These are phyloP conservation scores for Strix aluco DNA, from an alignment of 2,113 vertebrate species.

Conservation along the genomic window DNA sequence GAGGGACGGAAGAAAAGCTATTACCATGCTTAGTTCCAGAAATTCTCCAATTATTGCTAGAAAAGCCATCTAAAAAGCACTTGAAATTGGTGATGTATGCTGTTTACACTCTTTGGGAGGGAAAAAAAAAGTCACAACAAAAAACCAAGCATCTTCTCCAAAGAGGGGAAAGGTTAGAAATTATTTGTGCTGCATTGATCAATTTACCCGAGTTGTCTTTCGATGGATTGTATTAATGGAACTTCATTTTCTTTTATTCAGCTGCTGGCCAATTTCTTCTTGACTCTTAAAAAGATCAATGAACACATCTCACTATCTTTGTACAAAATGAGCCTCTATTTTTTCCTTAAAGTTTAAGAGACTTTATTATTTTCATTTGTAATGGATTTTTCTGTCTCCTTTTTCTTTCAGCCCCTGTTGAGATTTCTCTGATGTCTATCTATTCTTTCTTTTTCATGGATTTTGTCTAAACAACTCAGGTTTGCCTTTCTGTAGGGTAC, in stretches of 20 bases:
- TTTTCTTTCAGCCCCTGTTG: slow-evolving; percentile 64
- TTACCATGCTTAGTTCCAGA: slow-evolving; percentile 63
- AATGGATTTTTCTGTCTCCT: slow-evolving; percentile 77
- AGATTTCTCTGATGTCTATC: slow-evolving; percentile 62
- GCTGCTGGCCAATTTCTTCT: slow-evolving; percentile 76
- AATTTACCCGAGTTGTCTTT: slow-evolving; percentile 81
- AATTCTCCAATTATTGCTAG: slow-evolving; percentile 70
- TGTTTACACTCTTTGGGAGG: slow-evolving; percentile 64
- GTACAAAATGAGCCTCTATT: slow-evolving; percentile 77
- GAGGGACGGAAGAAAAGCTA: neutral
- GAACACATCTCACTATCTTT: slow-evolving; percentile 74
- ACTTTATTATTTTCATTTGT: slow-evolving; percentile 82
- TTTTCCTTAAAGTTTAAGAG: slow-evolving; percentile 80
- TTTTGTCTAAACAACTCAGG: slow-evolving; percentile 62
- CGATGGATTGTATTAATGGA: slow-evolving; percentile 81
- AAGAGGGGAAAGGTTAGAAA: slow-evolving; percentile 80
- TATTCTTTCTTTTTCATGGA: slow-evolving; percentile 66
- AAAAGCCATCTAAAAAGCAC: slow-evolving; percentile 72
- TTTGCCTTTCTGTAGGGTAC: slow-evolving; percentile 34
- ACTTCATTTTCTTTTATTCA: slow-evolving; percentile 84
- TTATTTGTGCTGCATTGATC: slow-evolving; percentile 81
- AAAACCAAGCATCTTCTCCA: slow-evolving; percentile 68
- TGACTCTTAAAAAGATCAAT: slow-evolving; percentile 83
- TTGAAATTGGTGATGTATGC: slow-evolving; percentile 71
- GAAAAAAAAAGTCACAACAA: slow-evolving; percentile 2